Percentiles rank a stretch among this genome's conserved stretches.
Conservation (phyloP, 64 coral and sea anemone species). For the Porites lutea region DNA sequence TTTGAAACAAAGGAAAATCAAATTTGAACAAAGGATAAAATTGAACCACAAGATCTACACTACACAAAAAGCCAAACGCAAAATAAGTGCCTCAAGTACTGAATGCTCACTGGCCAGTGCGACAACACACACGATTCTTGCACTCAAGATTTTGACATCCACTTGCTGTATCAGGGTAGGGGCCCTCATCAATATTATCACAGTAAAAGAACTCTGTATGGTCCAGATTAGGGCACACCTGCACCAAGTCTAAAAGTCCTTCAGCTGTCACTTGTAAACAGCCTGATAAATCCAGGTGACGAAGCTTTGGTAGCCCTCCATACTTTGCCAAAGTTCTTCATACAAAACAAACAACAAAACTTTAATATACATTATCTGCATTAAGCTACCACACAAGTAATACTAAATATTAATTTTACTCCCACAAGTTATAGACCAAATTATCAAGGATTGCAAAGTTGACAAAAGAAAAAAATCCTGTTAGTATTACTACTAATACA, state of each 20-base stretch:
- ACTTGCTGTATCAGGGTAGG: constrained; percentile 97
- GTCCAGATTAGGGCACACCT: constrained; percentile 80
- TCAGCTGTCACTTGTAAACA: constrained; percentile 89
- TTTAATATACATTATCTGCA: too few relatives aligned
- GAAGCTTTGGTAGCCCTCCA: constrained; percentile 76
- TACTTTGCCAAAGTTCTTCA: constrained; percentile 82
- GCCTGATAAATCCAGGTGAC: constrained; percentile 93
- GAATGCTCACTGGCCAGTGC: constrained; percentile 57
- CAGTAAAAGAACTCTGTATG: constrained; percentile 97
- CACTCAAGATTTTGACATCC: constrained; percentile 97
- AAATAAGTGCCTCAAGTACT: neutral
- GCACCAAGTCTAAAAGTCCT: constrained; percentile 88
- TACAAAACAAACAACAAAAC: neutral
- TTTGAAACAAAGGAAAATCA: too few relatives aligned
- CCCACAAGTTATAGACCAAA: too few relatives aligned
- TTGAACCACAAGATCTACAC: too few relatives aligned
- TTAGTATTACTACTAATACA: too few relatives aligned
- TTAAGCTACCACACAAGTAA: too few relatives aligned
- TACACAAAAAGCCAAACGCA: too few relatives aligned
- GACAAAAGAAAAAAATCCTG: too few relatives aligned
- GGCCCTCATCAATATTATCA: constrained; percentile 96
- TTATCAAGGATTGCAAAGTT: too few relatives aligned
- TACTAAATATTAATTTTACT: too few relatives aligned
- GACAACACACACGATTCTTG: constrained; percentile 88
- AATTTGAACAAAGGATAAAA: too few relatives aligned